Percentiles rank a stretch among this genome's conserved stretches.
phyloP scores from a whole-genome alignment of 2,797 vertebrate species.

The Enteromius argenteus region DNA sequence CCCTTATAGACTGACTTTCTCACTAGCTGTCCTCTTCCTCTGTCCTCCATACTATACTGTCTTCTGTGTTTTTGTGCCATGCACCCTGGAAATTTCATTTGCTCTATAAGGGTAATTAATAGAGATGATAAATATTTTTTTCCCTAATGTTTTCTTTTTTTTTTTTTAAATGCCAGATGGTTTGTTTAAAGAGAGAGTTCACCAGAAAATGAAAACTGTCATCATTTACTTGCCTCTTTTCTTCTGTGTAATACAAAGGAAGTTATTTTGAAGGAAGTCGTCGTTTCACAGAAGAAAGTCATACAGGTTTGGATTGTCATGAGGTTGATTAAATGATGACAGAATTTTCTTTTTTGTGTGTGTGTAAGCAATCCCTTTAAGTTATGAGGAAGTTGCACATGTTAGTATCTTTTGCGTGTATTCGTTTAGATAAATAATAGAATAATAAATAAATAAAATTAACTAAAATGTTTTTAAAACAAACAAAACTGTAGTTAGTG shows the following conservation, averaged over 20 bases:
- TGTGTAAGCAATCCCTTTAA: neutral
- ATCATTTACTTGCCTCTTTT: neutral
- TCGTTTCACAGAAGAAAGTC: neutral
- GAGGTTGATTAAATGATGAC: neutral
- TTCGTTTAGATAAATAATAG: slow-evolving; percentile 6
- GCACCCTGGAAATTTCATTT: neutral
- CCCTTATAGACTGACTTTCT: slow-evolving; percentile 61
- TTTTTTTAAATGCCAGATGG: neutral
- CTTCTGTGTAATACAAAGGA: neutral
- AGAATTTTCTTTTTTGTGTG: neutral
- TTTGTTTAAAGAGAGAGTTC: neutral
- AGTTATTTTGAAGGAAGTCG: neutral
- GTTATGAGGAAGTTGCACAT: neutral
- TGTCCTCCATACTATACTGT: slow-evolving; percentile 12
- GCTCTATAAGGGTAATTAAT: slow-evolving; percentile 1
- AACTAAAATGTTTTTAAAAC: neutral
- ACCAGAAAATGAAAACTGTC: neutral
- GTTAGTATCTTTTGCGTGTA: neutral
- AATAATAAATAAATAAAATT: neutral
- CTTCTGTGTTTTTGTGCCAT: neutral
- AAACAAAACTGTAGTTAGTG: slow-evolving; percentile 24
- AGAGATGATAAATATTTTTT: neutral
- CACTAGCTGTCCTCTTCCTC: slow-evolving; percentile 64
- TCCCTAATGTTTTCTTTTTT: neutral
- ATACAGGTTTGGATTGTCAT: neutral